These are phyloP conservation scores for Oligia strigilis DNA, from an alignment of 2,888 invertebrate genomes.

Conservation along the genomic window DNA sequence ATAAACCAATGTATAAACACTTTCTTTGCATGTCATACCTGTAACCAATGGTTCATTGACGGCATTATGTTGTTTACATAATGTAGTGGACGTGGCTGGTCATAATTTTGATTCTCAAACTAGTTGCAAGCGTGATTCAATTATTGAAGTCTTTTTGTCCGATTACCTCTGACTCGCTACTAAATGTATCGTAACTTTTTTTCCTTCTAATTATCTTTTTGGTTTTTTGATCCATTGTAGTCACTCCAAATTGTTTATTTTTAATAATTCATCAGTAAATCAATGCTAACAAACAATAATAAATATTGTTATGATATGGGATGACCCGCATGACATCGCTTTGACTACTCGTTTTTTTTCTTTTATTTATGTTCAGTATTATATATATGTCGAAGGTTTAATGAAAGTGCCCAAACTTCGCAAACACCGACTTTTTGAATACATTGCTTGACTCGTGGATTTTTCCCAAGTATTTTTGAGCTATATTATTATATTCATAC, in stretches of 20 bases:
- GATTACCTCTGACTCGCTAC: constrained; percentile 53
- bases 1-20: constrained; percentile 80
- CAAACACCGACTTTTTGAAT: neutral
- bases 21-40: constrained; percentile 73
- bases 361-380: constrained; percentile 31
- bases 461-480: neutral
- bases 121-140: constrained; percentile 7
- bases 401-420: constrained; percentile 13
- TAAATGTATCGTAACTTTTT: constrained; percentile 52
- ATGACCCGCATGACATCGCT: constrained; percentile 34
- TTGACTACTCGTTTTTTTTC: constrained; percentile 25
- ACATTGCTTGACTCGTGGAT: neutral
- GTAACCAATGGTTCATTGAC: constrained; percentile 57
- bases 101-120: constrained; percentile 31
- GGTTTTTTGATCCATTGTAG: constrained; percentile 31
- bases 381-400: constrained; percentile 23
- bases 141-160: constrained; percentile 10
- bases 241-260: constrained; percentile 7
- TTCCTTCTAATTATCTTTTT: constrained; percentile 17
- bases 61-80: constrained; percentile 55
- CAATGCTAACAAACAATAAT: neutral
- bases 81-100: constrained; percentile 40
- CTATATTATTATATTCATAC: neutral
- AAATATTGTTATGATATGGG: neutral
- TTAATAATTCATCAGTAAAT: neutral